phyloP scores from a whole-genome alignment of 2,113 vertebrate species.

The Cebidichthys violaceus region DNA sequence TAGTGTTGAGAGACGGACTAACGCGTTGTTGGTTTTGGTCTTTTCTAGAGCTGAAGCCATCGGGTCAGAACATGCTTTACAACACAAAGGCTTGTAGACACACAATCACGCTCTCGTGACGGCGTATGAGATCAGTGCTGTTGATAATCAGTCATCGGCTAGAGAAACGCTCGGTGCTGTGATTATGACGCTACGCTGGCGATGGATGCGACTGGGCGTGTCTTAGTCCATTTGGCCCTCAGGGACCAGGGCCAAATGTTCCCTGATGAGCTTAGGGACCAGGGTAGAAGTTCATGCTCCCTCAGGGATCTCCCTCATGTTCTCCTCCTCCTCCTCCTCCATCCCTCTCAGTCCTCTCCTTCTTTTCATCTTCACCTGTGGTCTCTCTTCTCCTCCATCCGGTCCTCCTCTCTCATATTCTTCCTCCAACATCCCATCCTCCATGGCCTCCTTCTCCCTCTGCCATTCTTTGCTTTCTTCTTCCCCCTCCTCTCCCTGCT shows the following conservation, averaged over 20 bases:
- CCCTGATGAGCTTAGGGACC: constrained; percentile 54
- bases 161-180: too few species aligned
- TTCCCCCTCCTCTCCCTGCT: neutral
- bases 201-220: neutral
- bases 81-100: too few species aligned
- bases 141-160: neutral
- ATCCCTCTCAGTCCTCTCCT: neutral
- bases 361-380: neutral
- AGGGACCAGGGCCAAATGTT: constrained; percentile 11
- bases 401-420: neutral
- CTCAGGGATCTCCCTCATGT: constrained; percentile 30
- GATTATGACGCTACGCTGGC: neutral
- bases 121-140: too few species aligned
- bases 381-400: neutral
- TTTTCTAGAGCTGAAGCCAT: too few species aligned
- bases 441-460: neutral
- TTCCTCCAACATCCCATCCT: neutral
- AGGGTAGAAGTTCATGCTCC: constrained; percentile 33
- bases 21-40: too few species aligned
- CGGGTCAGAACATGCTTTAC: too few species aligned
- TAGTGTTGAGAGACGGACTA: too few species aligned
- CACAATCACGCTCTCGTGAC: too few species aligned
- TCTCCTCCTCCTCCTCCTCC: neutral
- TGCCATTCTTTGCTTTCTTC: neutral
- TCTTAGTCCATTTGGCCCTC: neutral